Evolutionary conservation across 1,140 invertebrate species (phyloP).

Genomic region (Drosophila repleta): DNA sequence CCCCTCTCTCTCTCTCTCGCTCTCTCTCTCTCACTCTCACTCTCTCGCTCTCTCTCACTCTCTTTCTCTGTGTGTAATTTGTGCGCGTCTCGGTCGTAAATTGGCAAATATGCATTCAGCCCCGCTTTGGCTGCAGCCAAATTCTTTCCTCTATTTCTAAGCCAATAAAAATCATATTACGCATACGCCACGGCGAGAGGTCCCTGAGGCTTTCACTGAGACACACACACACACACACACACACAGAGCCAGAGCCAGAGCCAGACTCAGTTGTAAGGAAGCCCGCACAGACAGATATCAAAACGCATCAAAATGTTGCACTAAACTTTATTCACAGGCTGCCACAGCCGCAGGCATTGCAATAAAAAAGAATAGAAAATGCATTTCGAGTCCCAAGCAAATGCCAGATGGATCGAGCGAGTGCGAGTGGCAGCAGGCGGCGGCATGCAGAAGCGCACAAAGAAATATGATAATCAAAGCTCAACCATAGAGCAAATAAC

Average conservation of each 20-base stretch:
- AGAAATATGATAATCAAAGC: constrained; percentile 77
- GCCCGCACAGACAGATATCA: constrained; percentile 43
- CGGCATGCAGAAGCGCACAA: constrained; percentile 59
- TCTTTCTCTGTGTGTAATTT: constrained; percentile 6
- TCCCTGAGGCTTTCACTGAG: not conserved
- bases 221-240: constrained; percentile 5
- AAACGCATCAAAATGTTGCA: constrained; percentile 76
- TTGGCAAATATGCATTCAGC: constrained; percentile 22
- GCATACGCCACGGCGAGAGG: constrained; percentile 53
- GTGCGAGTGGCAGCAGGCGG: not conserved
- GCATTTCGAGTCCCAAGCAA: constrained; percentile 55
- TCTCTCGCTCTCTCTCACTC: not conserved
- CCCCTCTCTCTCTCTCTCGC: not conserved
- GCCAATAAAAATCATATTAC: constrained; percentile 79
- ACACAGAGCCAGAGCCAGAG: no score
- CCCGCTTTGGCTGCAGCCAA: constrained; percentile 8
- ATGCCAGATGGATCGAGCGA: constrained; percentile 20
- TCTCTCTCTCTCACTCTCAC: not conserved
- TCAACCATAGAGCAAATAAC: constrained; percentile 37
- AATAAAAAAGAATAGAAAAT: constrained; percentile 55
- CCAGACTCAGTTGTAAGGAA: not conserved
- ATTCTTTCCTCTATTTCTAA: constrained; percentile 61
- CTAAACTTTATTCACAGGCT: constrained; percentile 71
- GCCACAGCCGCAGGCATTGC: constrained; percentile 57
- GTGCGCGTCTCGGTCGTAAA: constrained; percentile 8